These are phyloP conservation scores for Dendrolimus punctatus DNA, from an alignment of 1,140 invertebrate genomes.

Conservation along the genomic window DNA sequence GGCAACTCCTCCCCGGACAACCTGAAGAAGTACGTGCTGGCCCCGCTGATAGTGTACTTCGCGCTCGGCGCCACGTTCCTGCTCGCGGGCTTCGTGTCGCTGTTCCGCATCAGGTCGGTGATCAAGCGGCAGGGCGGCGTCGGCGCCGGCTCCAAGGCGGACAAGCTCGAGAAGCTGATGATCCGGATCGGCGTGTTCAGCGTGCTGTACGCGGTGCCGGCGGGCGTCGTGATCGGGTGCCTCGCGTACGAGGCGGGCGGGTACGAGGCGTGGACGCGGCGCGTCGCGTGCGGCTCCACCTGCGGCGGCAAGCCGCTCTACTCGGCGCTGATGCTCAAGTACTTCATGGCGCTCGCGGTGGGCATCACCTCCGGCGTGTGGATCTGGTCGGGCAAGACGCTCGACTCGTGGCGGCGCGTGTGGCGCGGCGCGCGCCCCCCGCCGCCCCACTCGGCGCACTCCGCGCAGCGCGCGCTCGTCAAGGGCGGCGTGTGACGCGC, in stretches of 20 bases:
- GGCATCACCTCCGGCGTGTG: constrained; percentile 97
- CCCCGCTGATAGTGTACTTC: constrained; percentile 92
- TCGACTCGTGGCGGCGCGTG: constrained; percentile 91
- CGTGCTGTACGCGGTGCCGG: constrained; percentile 96
- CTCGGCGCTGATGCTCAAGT: constrained; percentile 91
- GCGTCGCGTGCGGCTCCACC: constrained; percentile 75
- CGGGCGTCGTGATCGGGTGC: constrained; percentile 95
- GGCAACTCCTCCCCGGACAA: constrained; percentile 88
- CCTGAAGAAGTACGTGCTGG: constrained; percentile 89
- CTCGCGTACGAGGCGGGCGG: constrained; percentile 92
- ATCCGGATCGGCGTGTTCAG: constrained; percentile 98
- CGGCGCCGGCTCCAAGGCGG: constrained; percentile 86
- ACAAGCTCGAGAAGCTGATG: constrained; percentile 98
- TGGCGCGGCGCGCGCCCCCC: constrained; percentile 81
- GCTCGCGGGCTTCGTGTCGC: constrained; percentile 94
- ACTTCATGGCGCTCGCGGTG: constrained; percentile 96
- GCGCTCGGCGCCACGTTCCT: constrained; percentile 95
- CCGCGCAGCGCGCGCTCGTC: constrained; percentile 81
- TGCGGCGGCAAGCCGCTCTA: constrained; percentile 78
- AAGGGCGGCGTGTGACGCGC: constrained; percentile 93
- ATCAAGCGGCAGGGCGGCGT: constrained; percentile 91
- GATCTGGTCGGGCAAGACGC: constrained; percentile 98
- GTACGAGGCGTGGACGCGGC: constrained; percentile 83
- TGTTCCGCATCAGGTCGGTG: constrained; percentile 94
- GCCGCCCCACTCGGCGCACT: constrained; percentile 32